These are phyloP conservation scores for Nephrotoma guestfalica DNA, from an alignment of 2,888 invertebrate genomes.

Conservation along the genomic window DNA sequence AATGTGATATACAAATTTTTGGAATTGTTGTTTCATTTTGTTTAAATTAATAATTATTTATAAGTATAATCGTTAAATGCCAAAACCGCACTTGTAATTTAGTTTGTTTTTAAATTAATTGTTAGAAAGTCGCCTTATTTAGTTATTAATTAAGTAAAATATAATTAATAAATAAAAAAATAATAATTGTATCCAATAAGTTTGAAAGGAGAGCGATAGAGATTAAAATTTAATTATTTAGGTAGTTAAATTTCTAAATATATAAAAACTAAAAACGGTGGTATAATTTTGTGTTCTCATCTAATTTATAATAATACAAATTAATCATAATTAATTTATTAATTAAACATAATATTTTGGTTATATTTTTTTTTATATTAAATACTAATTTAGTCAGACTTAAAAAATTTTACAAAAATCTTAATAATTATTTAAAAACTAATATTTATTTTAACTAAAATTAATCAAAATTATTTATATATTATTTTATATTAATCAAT, in stretches of 20 bases:
- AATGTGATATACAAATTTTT: background rate
- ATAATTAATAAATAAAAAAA: background rate
- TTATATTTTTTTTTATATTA: background rate
- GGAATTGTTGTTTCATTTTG: background rate
- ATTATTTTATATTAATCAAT: background rate
- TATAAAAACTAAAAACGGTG: background rate
- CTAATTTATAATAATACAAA: background rate
- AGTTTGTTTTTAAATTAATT: background rate
- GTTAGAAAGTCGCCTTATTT: background rate
- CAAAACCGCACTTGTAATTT: background rate
- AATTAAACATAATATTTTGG: background rate
- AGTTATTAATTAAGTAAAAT: background rate
- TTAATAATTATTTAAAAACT: background rate
- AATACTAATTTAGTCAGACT: background rate
- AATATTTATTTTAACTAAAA: background rate
- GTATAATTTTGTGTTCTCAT: background rate
- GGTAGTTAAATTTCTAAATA: background rate
- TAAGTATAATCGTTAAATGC: background rate
- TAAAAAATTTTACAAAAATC: background rate
- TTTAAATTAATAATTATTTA: background rate
- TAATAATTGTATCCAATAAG: background rate
- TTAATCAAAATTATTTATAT: background rate
- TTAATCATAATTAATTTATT: background rate
- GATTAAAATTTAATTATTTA: background rate
- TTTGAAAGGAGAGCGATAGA: background rate